Base-by-base conservation (phyloP, 2,797 vertebrate genomes). In the Sebastes wilsoni region DNA sequence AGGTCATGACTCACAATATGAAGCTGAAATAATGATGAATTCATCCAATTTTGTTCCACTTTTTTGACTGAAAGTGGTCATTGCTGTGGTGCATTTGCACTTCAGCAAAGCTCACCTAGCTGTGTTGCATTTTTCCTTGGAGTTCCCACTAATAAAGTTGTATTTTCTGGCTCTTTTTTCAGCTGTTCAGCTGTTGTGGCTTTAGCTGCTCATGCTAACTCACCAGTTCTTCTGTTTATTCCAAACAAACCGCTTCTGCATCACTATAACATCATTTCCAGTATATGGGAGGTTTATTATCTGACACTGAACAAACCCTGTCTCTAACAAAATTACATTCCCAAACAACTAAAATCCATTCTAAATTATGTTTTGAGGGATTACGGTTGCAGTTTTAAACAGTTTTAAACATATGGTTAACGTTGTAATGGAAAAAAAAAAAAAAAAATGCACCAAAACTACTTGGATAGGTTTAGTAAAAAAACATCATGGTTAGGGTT, bases 171-270 rank as follows among this genome's bases (percentile, higher is more conserved):
- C 13, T 0, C 8, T 66, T 64, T 77, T 68, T 75, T 62, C 46
- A 73, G 73, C 70, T 67, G 34, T 77, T 62, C 28, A 66, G 27
- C 59, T 52, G 23, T 30, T 66, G 81, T 74, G 68, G 69, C 32
- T 77, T 64, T 23, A 25, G 27, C 32, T 66, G 11, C 27, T 60
- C 12, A 52, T 49, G 76, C 72, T 76, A 71, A 70, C 36, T 81
- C 25, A 0, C 25, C 49, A 61, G 22, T 77, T 80, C 25, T 66
- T 77, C n/a, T 65, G 58, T 77, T 72, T 75, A 60, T 65, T 74
- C 38, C 68, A 81, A 79, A 82, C 55, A 78, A 78, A 79, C 16
- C 54, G 3, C 54, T 66, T 66, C 25, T 75, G 71, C 70, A 38
- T 72, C 69, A 49, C 61, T 28, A 30, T 38, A 55, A 32, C 11